Evolutionary conservation across 1,140 invertebrate genomes (phyloP).

Genomic region (Leptoteleia sp.): DNA sequence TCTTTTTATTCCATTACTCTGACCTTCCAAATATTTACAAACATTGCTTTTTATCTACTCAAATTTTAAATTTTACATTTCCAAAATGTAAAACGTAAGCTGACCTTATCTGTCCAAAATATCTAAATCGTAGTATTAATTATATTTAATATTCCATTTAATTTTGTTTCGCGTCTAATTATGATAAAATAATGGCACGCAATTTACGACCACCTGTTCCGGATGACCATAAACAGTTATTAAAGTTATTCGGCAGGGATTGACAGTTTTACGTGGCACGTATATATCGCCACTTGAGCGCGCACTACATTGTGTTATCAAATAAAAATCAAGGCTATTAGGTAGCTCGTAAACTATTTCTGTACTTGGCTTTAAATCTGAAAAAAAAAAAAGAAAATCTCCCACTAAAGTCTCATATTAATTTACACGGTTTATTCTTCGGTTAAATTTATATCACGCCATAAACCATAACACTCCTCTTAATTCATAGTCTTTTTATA

Average conservation of each 20-base stretch:
- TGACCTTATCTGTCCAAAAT: no score
- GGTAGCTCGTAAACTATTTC: slow-evolving; percentile 17
- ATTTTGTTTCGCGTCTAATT: neutral
- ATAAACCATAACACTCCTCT: slow-evolving; percentile 40
- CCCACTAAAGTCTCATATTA: slow-evolving; percentile 23
- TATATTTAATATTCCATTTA: no score
- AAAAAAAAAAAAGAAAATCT: no score
- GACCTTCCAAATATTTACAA: no score
- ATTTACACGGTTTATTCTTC: slow-evolving; percentile 34
- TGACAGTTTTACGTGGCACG: slow-evolving; percentile 18
- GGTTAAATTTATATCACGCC: slow-evolving; percentile 28
- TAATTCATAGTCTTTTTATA: slow-evolving; percentile 16
- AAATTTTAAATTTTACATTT: no score
- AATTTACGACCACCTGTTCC: slow-evolving; percentile 9
- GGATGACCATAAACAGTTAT: slow-evolving; percentile 11
- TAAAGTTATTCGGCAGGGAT: slow-evolving; percentile 17
- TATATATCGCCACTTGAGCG: slow-evolving; percentile 19
- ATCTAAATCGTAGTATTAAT: no score
- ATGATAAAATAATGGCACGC: neutral
- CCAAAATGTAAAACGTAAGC: no score
- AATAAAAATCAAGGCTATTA: slow-evolving; percentile 28
- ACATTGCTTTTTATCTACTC: no score
- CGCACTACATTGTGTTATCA: slow-evolving; percentile 3
- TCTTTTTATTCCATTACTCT: no score
- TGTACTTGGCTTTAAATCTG: slow-evolving; percentile 13